Evolutionary conservation across 2,113 vertebrate species (phyloP), one percentile per base, ranked within the genome.

Genomic region (Paradisaea rubra): DNA sequence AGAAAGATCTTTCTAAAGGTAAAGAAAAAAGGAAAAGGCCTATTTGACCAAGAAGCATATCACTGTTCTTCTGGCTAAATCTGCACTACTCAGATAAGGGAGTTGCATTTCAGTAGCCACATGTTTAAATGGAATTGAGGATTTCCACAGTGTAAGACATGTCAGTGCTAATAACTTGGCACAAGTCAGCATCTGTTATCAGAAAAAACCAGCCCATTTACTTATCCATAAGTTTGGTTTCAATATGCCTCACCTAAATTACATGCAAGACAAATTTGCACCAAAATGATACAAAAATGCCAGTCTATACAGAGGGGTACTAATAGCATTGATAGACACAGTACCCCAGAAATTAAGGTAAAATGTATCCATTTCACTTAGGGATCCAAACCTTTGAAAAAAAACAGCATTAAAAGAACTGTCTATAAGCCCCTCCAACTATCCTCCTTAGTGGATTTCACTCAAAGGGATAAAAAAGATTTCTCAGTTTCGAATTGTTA

Each of bases 61-160:
- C 6, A 28, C 28, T 42, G 21, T 44, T 88, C 37, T 83, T 41
- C 78, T 88, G 81, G 57, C 44, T 77, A 89, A 77, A 83, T 73
- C 91, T 94, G 94, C 52, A 73, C 79, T 81, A n/a, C 59, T 45
- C 89, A 86, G 95, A 94, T 95, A 96, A 95, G 71, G 30, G 39
- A 89, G 85, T 28, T 73, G 39, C 41, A 65, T 85, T 86, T 89
- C 79, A 52, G 82, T 56, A 89, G 61, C 37, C 66, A 71, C 54
- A 73, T 13, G 35, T 47, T 57, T 42, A 89, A 93, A 79, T 2
- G 82, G 61, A 79, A 47, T 2, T 89, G 68, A 89, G 64, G 68
- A 77, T 91, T 93, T 95, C 71, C 71, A 94, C 42, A 63, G 44
- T 16, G 18, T 15, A 76, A 76, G 30, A 47, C 59, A 77, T 21